Conservation (phyloP, 2,113 vertebrate species). For the Nycticorax nycticorax region DNA sequence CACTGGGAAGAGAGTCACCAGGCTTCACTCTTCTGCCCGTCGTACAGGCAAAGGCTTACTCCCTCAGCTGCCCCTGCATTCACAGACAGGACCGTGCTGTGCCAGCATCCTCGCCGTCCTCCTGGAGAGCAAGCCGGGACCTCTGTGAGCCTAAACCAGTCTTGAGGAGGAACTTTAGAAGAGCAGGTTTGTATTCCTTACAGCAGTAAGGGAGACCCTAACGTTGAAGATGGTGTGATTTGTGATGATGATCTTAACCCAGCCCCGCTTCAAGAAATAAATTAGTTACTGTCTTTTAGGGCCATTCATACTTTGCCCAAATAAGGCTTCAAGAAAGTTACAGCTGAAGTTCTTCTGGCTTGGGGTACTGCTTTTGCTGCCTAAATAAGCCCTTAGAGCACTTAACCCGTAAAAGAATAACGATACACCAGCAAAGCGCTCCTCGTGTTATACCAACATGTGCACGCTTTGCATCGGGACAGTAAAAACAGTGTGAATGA, state of each 20-base stretch:
- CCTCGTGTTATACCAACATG: neutral
- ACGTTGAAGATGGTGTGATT: neutral
- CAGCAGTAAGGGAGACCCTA: neutral
- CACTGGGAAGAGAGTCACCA: neutral
- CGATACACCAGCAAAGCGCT: neutral
- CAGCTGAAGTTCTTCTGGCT: constrained; percentile 36
- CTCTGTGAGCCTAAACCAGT: neutral
- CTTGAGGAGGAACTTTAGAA: neutral
- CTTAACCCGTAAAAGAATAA: neutral
- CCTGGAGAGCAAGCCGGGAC: neutral
- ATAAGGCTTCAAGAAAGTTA: constrained; percentile 49
- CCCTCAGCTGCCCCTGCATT: neutral
- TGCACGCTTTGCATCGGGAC: neutral
- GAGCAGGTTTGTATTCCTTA: neutral
- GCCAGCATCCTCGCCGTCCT: neutral
- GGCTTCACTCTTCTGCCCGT: neutral
- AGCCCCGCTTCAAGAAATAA: constrained; percentile 15
- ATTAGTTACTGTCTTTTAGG: constrained; percentile 34
- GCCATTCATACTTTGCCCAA: constrained; percentile 53
- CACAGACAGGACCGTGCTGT: neutral
- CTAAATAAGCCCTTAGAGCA: constrained; percentile 20
- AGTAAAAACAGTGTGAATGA: neutral
- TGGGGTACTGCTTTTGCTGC: constrained; percentile 16
- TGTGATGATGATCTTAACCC: constrained; percentile 36
- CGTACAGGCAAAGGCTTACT: neutral